A percentile compares a stretch with the other conserved stretches of the same genome.
phyloP scores from a whole-genome alignment of 2,888 invertebrate species.

The Andrena trimmerana region DNA sequence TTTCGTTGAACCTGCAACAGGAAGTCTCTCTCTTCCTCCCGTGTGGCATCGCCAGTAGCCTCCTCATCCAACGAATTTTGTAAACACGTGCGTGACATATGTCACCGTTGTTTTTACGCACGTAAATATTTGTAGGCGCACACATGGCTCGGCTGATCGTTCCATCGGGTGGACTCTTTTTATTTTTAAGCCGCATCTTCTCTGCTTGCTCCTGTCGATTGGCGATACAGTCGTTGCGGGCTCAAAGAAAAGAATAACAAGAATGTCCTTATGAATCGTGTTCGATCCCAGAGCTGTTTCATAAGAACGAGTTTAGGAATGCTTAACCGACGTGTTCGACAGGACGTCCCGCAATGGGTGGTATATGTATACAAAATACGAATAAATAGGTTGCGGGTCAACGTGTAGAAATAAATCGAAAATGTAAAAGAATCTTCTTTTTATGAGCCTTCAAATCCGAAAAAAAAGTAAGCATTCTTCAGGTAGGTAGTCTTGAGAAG shows the following conservation, averaged over 20 bases:
- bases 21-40: background rate
- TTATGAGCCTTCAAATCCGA: too few relatives aligned
- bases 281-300: too few relatives aligned
- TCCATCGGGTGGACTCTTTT: background rate
- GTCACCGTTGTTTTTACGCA: conserved; percentile 27
- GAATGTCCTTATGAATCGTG: background rate
- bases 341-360: too few relatives aligned
- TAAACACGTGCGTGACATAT: conserved; percentile 53
- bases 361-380: too few relatives aligned
- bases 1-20: background rate
- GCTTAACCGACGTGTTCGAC: too few relatives aligned
- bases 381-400: too few relatives aligned
- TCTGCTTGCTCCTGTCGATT: background rate
- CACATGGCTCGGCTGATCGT: background rate
- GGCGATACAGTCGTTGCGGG: background rate
- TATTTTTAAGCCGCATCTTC: background rate
- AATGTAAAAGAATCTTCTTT: too few relatives aligned
- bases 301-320: too few relatives aligned
- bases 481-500: too few relatives aligned
- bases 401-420: too few relatives aligned
- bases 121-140: conserved; percentile 18
- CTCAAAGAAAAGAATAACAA: background rate
- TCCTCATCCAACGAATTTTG: conserved; percentile 22
- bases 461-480: too few relatives aligned
- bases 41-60: background rate